phyloP scores from a whole-genome alignment of 2,113 vertebrate species.

The Coptodon rendalli region DNA sequence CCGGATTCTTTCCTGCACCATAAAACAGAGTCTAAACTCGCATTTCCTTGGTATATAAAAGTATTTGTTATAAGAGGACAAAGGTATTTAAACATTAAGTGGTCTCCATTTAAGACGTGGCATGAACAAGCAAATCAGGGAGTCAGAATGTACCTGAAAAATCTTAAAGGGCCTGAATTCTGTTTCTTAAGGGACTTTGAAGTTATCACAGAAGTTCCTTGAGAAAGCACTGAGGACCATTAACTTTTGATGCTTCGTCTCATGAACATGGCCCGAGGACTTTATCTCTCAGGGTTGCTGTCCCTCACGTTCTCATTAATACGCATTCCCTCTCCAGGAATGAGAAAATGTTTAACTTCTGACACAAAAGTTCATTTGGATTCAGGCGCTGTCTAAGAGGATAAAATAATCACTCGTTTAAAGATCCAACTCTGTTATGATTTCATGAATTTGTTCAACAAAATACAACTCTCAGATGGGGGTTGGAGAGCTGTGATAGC shows the following conservation, averaged over 20 bases:
- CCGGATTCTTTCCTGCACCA: background rate
- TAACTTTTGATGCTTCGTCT: fast-evolving
- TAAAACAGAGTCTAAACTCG: background rate
- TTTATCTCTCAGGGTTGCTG: background rate
- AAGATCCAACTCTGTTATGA: background rate
- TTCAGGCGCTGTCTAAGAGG: fast-evolving
- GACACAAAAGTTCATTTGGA: background rate
- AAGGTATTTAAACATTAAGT: background rate
- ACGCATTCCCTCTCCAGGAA: background rate
- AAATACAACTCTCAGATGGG: background rate
- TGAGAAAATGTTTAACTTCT: background rate
- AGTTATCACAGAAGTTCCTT: background rate
- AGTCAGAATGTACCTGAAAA: background rate
- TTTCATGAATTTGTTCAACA: background rate
- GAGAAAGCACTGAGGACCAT: background rate
- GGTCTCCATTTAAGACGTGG: background rate
- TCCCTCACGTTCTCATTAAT: fast-evolving
- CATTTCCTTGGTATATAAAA: background rate
- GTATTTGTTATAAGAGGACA: background rate
- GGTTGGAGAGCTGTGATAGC: background rate
- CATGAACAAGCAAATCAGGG: background rate
- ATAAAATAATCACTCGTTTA: background rate
- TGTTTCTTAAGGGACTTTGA: background rate
- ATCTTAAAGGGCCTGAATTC: background rate
- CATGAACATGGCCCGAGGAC: background rate